Conservation (phyloP, 2,797 vertebrate species). For the Enteromius viviparus region DNA sequence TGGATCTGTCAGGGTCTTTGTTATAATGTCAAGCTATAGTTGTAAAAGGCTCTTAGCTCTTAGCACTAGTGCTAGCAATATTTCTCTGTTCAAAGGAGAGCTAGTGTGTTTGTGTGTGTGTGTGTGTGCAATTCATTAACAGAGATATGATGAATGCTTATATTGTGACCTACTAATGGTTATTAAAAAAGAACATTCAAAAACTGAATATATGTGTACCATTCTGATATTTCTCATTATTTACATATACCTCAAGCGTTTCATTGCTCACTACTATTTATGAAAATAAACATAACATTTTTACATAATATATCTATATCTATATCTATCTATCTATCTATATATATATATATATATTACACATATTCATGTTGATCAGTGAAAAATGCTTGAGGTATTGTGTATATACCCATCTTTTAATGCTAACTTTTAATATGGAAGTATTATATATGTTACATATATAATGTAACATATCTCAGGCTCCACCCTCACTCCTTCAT, state of each 20-base stretch:
- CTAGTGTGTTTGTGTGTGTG: background rate
- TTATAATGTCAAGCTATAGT: slow-evolving; percentile 43
- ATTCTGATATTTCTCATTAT: background rate
- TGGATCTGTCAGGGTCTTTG: slow-evolving; percentile 45
- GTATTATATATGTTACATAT: background rate
- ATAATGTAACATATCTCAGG: no score
- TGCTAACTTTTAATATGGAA: background rate
- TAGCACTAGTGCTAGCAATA: slow-evolving; percentile 27
- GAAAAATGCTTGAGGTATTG: background rate
- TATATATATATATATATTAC: background rate
- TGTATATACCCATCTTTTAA: background rate
- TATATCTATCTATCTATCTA: no score
- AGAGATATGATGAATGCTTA: slow-evolving; percentile 9
- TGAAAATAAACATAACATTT: background rate
- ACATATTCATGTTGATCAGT: background rate
- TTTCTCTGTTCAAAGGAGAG: slow-evolving; percentile 23
- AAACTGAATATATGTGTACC: background rate
- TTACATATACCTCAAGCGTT: background rate
- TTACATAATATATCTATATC: background rate
- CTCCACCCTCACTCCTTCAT: no score
- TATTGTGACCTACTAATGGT: slow-evolving; percentile 12
- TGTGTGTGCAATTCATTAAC: slow-evolving; percentile 15
- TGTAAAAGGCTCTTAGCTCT: slow-evolving; percentile 46
- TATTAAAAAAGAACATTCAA: slow-evolving; percentile 8
- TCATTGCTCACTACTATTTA: background rate